Evolutionary conservation across 1,140 invertebrate species (phyloP).

Genomic region (Diorhabda carinulata): DNA sequence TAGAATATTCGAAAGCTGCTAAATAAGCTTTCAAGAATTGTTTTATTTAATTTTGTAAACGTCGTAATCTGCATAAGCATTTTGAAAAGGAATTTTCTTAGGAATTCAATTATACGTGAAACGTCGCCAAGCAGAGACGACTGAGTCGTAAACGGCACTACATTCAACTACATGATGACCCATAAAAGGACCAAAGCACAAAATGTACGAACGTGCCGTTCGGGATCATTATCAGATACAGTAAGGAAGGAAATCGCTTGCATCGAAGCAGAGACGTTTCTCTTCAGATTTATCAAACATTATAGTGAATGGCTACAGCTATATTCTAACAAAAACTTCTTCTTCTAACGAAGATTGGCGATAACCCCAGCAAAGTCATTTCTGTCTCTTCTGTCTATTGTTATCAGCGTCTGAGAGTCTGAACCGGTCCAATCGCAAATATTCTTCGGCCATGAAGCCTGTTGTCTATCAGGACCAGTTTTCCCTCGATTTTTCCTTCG

Average conservation of each 20-base stretch:
- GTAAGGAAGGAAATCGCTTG: slow-evolving; percentile 32
- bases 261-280: not conserved
- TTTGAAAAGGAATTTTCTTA: slow-evolving; percentile 17
- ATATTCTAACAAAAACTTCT: too few species aligned
- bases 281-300: not conserved
- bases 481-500: too few species aligned
- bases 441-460: too few species aligned
- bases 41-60: not conserved
- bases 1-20: not conserved
- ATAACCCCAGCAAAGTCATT: too few species aligned
- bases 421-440: too few species aligned
- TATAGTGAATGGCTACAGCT: too few species aligned
- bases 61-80: not conserved
- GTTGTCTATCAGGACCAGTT: too few species aligned
- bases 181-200: slow-evolving; percentile 32
- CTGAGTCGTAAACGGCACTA: slow-evolving; percentile 18
- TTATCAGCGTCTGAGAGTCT: too few species aligned
- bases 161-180: slow-evolving; percentile 34
- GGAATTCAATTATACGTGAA: slow-evolving; percentile 24
- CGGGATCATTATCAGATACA: slow-evolving; percentile 37
- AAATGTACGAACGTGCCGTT: slow-evolving; percentile 32
- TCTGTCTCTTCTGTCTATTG: too few species aligned
- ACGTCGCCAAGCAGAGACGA: slow-evolving; percentile 7
- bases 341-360: too few species aligned
- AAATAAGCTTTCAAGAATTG: not conserved